phyloP scores from a whole-genome alignment of 2,113 vertebrate species.

The Dasypus novemcinctus region DNA sequence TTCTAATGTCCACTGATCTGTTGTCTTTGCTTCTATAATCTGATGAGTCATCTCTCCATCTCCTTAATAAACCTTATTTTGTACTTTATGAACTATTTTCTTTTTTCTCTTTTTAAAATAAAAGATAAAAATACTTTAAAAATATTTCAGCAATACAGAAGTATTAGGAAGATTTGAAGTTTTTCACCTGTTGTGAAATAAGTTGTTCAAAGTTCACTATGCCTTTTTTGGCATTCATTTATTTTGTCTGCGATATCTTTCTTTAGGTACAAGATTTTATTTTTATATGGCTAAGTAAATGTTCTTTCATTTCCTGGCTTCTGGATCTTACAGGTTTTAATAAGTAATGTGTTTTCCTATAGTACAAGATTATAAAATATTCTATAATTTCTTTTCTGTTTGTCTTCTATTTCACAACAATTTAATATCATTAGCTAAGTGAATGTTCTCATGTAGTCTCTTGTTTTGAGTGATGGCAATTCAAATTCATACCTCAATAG shows the following conservation, averaged over 20 bases:
- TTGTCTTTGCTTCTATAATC: background rate
- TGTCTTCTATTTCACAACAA: background rate
- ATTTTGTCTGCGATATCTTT: conserved; percentile 4
- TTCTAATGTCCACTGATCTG: background rate
- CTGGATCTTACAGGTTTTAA: background rate
- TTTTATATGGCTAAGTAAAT: conserved; percentile 1
- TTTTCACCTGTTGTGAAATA: background rate
- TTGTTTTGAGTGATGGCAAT: background rate
- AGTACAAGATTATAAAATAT: background rate
- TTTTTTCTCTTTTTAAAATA: background rate
- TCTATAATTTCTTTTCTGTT: background rate
- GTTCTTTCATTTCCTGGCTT: background rate
- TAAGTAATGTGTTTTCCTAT: background rate
- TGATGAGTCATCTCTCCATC: background rate
- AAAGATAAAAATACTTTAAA: background rate
- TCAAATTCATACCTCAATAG: background rate
- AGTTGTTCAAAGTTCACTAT: background rate
- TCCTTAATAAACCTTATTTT: conserved; percentile 30
- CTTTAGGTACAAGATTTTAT: background rate
- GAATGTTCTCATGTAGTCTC: background rate
- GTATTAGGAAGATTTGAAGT: background rate
- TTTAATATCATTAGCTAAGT: background rate
- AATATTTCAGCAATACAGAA: background rate
- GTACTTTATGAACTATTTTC: background rate
- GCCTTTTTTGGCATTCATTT: background rate